These are phyloP conservation scores for Muntiacus muntjak DNA, from an alignment of 2,113 vertebrate genomes.

Conservation along the genomic window DNA sequence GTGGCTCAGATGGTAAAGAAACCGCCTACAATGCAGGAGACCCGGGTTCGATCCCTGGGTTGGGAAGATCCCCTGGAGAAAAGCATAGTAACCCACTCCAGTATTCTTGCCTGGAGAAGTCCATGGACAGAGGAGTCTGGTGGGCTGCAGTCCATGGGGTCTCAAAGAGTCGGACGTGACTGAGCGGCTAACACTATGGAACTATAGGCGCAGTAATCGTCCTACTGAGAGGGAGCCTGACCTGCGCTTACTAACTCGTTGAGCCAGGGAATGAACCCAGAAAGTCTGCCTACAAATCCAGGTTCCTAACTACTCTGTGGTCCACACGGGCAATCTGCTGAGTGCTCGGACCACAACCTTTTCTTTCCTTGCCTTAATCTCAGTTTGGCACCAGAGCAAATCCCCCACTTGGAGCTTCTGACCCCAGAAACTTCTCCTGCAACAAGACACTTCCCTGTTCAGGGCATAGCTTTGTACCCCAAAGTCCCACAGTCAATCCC, in stretches of 20 bases:
- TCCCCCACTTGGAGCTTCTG: rapidly evolving
- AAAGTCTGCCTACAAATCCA: neutral
- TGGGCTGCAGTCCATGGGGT: neutral
- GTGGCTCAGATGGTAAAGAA: neutral
- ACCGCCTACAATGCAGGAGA: neutral
- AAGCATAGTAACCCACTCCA: neutral
- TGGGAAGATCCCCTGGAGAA: neutral
- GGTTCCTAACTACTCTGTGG: neutral
- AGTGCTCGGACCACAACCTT: neutral
- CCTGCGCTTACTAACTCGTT: neutral
- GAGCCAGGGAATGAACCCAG: neutral
- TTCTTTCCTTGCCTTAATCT: neutral
- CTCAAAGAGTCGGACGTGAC: rapidly evolving
- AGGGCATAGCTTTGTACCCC: neutral
- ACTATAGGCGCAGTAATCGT: neutral
- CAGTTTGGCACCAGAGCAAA: neutral
- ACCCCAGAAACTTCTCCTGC: neutral
- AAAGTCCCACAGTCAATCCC: constrained; percentile 45
- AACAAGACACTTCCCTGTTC: neutral
- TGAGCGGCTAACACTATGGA: neutral
- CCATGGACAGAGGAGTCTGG: neutral
- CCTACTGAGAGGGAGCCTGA: neutral
- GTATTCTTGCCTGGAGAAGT: neutral
- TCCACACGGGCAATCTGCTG: neutral
- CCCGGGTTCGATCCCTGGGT: rapidly evolving